Conservation (phyloP, 2,888 invertebrate genomes). For the Tiphia femorata region DNA sequence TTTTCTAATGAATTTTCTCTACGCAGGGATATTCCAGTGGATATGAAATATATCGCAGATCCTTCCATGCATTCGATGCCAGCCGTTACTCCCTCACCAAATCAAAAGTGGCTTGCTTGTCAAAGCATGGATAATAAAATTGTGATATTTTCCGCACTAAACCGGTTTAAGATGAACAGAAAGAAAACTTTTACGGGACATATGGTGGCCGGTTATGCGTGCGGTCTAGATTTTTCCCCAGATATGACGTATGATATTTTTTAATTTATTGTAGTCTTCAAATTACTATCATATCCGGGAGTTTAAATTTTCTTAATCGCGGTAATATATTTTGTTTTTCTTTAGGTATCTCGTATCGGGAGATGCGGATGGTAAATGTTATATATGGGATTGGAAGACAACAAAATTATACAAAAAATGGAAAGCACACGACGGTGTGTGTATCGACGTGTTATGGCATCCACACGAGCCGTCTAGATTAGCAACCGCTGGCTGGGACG, state of each 20-base stretch:
- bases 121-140: slow-evolving; percentile 99
- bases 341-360: slow-evolving; percentile 94
- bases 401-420: slow-evolving; percentile 98
- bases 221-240: slow-evolving; percentile 96
- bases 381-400: slow-evolving; percentile 99
- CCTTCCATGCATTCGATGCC: slow-evolving; percentile 99
- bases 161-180: slow-evolving; percentile 97
- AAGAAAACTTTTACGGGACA: slow-evolving; percentile 99
- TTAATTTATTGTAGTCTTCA: neutral
- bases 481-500: slow-evolving; percentile 99
- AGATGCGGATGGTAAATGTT: slow-evolving; percentile 98
- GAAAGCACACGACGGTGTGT: slow-evolving; percentile 99
- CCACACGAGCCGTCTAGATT: slow-evolving; percentile 98
- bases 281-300: neutral
- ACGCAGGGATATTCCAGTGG: slow-evolving; percentile 93
- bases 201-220: slow-evolving; percentile 99
- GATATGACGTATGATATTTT: slow-evolving; percentile 86
- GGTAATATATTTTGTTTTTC: neutral
- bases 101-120: slow-evolving; percentile 99
- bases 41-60: slow-evolving; percentile 99
- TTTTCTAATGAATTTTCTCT: too few relatives aligned
- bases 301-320: neutral
- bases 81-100: slow-evolving; percentile 93
- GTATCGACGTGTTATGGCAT: slow-evolving; percentile 96
- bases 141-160: slow-evolving; percentile 96